These are phyloP conservation scores for Campopleginae sp. DNA, from an alignment of 2,888 invertebrate species.

Conservation along the genomic window DNA sequence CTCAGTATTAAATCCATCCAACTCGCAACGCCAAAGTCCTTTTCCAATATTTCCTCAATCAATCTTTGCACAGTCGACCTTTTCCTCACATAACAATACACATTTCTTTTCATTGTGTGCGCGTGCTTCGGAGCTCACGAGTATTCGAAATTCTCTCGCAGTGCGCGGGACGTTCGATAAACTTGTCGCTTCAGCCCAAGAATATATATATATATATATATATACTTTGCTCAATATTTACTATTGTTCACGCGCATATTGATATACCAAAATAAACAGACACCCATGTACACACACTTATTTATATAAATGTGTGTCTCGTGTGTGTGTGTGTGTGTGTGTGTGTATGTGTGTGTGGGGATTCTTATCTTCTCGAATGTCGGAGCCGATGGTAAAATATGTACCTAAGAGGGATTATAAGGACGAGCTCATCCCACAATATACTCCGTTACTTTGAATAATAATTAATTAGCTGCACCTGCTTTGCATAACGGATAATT, in stretches of 20 bases:
- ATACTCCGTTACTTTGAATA: constrained; percentile 77
- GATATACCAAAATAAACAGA: constrained; percentile 20
- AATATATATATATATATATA: constrained; percentile 15
- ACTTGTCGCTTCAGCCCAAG: constrained; percentile 14
- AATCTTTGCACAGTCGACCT: constrained; percentile 60
- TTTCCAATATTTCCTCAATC: constrained; percentile 62
- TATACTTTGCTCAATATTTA: constrained; percentile 37
- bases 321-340: too few species aligned
- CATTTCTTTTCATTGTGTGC: constrained; percentile 27
- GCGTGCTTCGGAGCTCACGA: constrained; percentile 7
- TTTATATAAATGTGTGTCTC: too few species aligned
- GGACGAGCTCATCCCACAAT: constrained; percentile 58
- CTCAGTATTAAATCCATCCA: constrained; percentile 17
- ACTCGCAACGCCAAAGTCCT: constrained; percentile 47
- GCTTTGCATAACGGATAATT: constrained; percentile 80
- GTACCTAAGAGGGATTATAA: constrained; percentile 57
- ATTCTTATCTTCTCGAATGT: constrained; percentile 42
- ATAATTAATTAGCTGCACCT: constrained; percentile 79
- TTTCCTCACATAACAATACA: constrained; percentile 53
- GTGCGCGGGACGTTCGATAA: constrained; percentile 18
- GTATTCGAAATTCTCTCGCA: not conserved
- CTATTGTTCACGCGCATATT: constrained; percentile 25
- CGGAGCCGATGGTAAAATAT: constrained; percentile 24
- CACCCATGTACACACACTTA: not conserved
- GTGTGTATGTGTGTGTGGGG: not conserved